Conservation (phyloP, 2,113 vertebrate genomes). For the Callospermophilus lateralis region DNA sequence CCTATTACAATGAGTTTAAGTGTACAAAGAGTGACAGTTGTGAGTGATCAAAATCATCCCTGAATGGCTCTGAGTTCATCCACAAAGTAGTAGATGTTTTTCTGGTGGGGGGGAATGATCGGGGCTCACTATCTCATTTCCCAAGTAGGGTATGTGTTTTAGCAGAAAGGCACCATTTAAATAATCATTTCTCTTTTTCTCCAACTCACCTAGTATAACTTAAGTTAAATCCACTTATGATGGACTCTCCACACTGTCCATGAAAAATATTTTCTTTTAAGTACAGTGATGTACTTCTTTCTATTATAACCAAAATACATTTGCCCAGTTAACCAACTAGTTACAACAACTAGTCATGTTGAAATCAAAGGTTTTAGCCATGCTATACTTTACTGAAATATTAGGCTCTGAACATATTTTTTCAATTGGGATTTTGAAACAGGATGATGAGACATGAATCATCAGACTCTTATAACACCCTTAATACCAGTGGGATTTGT, state of each 20-base stretch:
- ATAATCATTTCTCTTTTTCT: not conserved
- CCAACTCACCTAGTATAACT: not conserved
- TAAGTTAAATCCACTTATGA: not conserved
- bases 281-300: not conserved
- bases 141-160: not conserved
- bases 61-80: not conserved
- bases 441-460: not conserved
- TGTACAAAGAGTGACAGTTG: not conserved
- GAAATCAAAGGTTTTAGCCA: conserved; percentile 27
- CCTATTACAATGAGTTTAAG: not conserved
- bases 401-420: not conserved
- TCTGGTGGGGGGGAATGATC: too few relatives aligned
- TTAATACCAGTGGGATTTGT: not conserved
- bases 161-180: not conserved
- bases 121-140: not conserved
- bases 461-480: not conserved
- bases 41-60: not conserved
- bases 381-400: not conserved
- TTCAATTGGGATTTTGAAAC: conserved; percentile 51
- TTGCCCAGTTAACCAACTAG: not conserved
- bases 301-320: not conserved
- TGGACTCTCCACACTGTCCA: not conserved
- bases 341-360: not conserved
- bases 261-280: conserved; percentile 35
- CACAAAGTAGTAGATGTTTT: not conserved